phyloP scores from a whole-genome alignment of 2,888 invertebrate species.

The Gisinianus flammeolus region DNA sequence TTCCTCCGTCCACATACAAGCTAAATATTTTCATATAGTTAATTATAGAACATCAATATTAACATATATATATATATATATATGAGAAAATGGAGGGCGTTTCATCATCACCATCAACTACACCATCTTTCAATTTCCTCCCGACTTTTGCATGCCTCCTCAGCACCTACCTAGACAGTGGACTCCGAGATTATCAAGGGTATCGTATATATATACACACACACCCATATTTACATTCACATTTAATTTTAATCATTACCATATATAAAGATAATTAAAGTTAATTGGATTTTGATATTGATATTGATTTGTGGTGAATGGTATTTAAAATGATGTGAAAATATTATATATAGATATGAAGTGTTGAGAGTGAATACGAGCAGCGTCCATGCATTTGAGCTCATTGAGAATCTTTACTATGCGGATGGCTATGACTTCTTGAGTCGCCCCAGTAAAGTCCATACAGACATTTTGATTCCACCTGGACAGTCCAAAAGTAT shows the following conservation, averaged over 20 bases:
- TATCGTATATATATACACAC: constrained; percentile 24
- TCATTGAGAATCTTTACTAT: constrained; percentile 44
- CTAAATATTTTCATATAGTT: too few species aligned
- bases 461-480: constrained; percentile 75
- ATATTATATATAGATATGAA: constrained; percentile 47
- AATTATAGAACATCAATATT: too few species aligned
- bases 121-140: constrained; percentile 34
- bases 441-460: constrained; percentile 66
- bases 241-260: constrained; percentile 9
- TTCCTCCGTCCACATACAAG: too few species aligned
- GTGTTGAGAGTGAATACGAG: constrained; percentile 51
- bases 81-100: not conserved
- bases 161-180: constrained; percentile 41
- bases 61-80: not conserved
- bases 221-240: not conserved
- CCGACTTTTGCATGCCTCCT: constrained; percentile 56
- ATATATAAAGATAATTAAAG: too few species aligned
- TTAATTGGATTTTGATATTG: too few species aligned
- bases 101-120: not conserved
- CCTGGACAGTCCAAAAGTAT: constrained; percentile 64
- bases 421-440: constrained; percentile 64
- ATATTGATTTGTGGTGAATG: not conserved
- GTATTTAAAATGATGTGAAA: not conserved
- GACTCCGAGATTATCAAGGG: constrained; percentile 49
- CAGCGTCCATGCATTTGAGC: constrained; percentile 36